Percentiles rank a stretch among this genome's conserved stretches.
Conservation (phyloP, 2,888 invertebrate genomes). For the Chamaedrilus cognettii region DNA sequence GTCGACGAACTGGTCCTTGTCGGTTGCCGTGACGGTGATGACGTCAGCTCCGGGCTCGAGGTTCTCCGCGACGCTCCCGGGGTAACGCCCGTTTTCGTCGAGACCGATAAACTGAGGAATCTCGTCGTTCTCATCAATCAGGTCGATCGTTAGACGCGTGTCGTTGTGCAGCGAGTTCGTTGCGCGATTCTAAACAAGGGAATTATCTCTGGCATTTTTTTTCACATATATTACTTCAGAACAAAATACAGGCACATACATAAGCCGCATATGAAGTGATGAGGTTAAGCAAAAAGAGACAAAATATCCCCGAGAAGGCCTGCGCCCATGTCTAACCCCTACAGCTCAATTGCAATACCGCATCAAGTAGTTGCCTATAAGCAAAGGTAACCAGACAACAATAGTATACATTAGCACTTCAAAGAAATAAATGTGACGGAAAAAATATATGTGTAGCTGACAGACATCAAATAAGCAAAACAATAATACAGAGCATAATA, state of each 20-base stretch:
- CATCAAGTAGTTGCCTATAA: too few relatives aligned
- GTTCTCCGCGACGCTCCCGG: conserved; percentile 94
- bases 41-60: conserved; percentile 94
- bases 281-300: too few relatives aligned
- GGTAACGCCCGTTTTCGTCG: conserved; percentile 79
- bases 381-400: not conserved
- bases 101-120: conserved; percentile 87
- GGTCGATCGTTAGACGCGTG: conserved; percentile 85
- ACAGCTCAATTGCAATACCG: not conserved
- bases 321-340: too few relatives aligned
- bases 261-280: not conserved
- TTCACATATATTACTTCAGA: too few relatives aligned
- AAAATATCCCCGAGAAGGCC: too few relatives aligned
- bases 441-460: too few relatives aligned
- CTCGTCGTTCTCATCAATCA: conserved; percentile 96
- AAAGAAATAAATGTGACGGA: too few relatives aligned
- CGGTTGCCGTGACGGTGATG: conserved; percentile 52
- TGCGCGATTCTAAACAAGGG: conserved; percentile 49
- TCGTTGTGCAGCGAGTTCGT: conserved; percentile 50
- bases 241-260: not conserved
- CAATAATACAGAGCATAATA: too few relatives aligned
- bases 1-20: conserved; percentile 48
- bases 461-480: too few relatives aligned
- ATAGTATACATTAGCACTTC: too few relatives aligned
- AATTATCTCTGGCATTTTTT: too few relatives aligned